These are phyloP conservation scores for Oreortyx pictus DNA, from an alignment of 2,797 vertebrate species.

Conservation along the genomic window DNA sequence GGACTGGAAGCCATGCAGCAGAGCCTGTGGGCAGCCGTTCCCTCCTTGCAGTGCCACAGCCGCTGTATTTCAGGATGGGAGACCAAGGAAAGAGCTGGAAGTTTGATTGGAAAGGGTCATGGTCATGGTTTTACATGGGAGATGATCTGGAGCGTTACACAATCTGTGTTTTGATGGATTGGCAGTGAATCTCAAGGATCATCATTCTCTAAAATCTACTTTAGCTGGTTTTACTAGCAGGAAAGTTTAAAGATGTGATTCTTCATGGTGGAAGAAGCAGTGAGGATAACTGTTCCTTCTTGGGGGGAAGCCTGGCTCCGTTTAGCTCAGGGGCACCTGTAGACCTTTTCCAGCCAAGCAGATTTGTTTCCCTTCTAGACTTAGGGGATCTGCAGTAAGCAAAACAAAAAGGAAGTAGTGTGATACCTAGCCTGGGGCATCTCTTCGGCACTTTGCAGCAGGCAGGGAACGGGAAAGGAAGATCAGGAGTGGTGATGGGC, in stretches of 20 bases:
- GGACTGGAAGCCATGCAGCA: neutral
- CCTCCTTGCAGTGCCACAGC: neutral
- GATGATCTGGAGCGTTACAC: fast-evolving
- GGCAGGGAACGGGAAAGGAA: neutral
- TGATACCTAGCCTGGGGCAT: neutral
- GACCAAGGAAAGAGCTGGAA: neutral
- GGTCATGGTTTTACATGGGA: neutral
- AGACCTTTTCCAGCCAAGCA: fast-evolving
- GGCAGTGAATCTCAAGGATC: neutral
- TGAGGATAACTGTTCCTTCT: neutral
- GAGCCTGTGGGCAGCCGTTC: neutral
- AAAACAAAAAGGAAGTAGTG: neutral
- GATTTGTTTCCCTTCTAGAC: neutral
- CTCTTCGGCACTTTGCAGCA: neutral
- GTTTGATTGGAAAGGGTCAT: neutral
- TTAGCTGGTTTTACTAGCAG: neutral
- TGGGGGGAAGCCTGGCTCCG: neutral
- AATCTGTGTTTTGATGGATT: neutral
- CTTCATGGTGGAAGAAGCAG: neutral
- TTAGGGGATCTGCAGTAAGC: neutral
- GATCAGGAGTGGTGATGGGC: neutral
- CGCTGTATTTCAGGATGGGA: neutral
- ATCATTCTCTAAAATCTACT: neutral
- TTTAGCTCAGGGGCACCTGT: fast-evolving
- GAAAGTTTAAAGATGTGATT: neutral